Base-by-base conservation (phyloP, 2,888 invertebrate genomes). In the Dynastes maya region DNA sequence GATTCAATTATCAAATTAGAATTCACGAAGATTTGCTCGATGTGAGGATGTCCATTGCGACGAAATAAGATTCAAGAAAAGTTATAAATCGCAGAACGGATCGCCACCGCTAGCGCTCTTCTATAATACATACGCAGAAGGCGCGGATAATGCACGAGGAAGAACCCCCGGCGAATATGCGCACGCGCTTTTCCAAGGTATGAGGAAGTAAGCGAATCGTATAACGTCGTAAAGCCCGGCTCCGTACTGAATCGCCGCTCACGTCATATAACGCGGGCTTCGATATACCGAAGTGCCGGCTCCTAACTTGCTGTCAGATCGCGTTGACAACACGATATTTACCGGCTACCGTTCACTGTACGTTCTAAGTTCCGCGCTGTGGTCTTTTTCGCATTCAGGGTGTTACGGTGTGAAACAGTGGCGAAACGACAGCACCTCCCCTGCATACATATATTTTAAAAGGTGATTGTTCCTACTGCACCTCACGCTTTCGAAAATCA, bases 101-200 rank as follows among this genome's bases (percentile, higher is more conserved):
- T 51, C 13, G 13, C 27, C 27, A 2, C 51, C 16, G 22, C 49
- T 9, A 45, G 27, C 45, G 22, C 6, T 6, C 67, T 22, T 32
- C 51, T 32, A 32, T 4, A 32, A 5, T 32, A 32, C 5, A 32
- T 32, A 32, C 32, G 72, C 72, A 71, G 71, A 71, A 49, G 13
- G 29, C 53, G 55, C 64, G 51, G 72, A 72, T 58, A 76, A 45
- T 63, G 58, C 58, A 72, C 76, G 55, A 79, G 79, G 65, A 77
- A 77, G 72, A 77, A 65, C 81, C 81, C 79, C 72, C 65, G 22
- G 55, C 45, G 77, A 49, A 13, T 29, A 32, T 68, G 81, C 85
- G 83, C 84, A 82, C 80, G 82, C 84, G 84, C 83, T 78, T 53
- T 77, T 64, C 16, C 65, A 74, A 72, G 82, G 83, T 83, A 84